A percentile compares a stretch with the other conserved stretches of the same genome.
Conservation (phyloP, 1,140 invertebrate species). For the Sycophila sp. region DNA sequence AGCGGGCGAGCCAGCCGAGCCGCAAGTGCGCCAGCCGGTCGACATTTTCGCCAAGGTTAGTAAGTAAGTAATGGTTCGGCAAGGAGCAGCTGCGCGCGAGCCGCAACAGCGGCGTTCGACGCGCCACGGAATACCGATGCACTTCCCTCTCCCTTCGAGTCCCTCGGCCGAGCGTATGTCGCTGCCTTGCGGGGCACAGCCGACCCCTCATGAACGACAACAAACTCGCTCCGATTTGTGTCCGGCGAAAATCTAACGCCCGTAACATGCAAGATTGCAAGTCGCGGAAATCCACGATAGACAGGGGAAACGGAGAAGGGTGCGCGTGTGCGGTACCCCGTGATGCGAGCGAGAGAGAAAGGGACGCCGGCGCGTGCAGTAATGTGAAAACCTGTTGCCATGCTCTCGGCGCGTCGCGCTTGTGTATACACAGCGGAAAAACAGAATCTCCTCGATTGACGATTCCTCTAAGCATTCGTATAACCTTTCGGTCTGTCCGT, state of each 20-base stretch:
- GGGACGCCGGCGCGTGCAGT: conserved; percentile 11
- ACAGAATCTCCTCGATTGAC: not conserved
- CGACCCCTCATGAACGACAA: not conserved
- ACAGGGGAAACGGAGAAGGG: not conserved
- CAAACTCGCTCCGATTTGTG: not conserved
- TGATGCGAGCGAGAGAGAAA: conserved; percentile 10
- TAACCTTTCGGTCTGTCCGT: no score
- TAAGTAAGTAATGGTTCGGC: conserved; percentile 32
- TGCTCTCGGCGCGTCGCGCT: not conserved
- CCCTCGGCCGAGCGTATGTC: not conserved
- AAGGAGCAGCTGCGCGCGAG: conserved; percentile 34
- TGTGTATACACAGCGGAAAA: not conserved
- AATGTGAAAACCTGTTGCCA: conserved; percentile 8
- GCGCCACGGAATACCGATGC: conserved; percentile 51
- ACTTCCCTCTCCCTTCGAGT: conserved; percentile 12
- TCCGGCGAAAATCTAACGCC: no score
- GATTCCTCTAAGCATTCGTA: no score
- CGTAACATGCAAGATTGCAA: no score
- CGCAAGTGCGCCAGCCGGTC: conserved; percentile 24
- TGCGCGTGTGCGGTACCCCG: no score
- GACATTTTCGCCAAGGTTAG: conserved; percentile 51
- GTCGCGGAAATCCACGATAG: not conserved
- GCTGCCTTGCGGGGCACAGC: no score
- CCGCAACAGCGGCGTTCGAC: conserved; percentile 49
- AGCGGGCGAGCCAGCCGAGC: not conserved